phyloP scores from a whole-genome alignment of 1,140 invertebrate genomes.

The Drosophila grimshawi region DNA sequence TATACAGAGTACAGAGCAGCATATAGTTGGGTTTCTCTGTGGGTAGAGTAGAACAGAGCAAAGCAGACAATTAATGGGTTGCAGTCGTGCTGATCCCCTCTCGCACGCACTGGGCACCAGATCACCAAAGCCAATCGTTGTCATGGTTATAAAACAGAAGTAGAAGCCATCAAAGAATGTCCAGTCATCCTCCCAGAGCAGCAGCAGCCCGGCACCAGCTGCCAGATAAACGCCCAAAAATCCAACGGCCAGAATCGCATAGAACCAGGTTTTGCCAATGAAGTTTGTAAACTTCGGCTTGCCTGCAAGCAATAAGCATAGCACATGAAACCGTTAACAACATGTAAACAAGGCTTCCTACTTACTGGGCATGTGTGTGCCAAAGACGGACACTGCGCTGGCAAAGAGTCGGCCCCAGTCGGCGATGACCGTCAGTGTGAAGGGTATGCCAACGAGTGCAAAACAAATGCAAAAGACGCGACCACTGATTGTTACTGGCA shows the following conservation, averaged over 20 bases:
- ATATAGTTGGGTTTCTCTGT: conserved; percentile 94
- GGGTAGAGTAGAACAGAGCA: conserved; percentile 25
- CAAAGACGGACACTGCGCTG: conserved; percentile 89
- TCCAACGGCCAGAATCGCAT: conserved; percentile 89
- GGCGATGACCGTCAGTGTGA: conserved; percentile 96
- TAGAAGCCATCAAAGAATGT: conserved; percentile 96
- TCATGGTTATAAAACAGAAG: conserved; percentile 98
- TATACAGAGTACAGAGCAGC: conserved; percentile 95
- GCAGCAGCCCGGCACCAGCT: conserved; percentile 89
- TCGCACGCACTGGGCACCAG: conserved; percentile 92
- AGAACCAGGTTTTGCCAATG: conserved; percentile 86
- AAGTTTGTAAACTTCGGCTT: conserved; percentile 81
- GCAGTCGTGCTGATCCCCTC: not conserved
- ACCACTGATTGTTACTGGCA: conserved; percentile 93
- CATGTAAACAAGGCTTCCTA: not conserved
- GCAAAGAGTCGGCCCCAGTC: conserved; percentile 95
- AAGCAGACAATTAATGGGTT: not conserved
- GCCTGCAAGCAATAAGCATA: conserved; percentile 37
- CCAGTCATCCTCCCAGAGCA: conserved; percentile 94
- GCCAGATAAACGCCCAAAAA: conserved; percentile 92
- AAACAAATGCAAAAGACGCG: conserved; percentile 96
- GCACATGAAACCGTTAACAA: not conserved
- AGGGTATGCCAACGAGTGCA: conserved; percentile 95
- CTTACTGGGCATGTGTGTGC: conserved; percentile 86
- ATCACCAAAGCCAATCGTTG: conserved; percentile 97